Percentiles rank a stretch among this genome's conserved stretches.
phyloP scores from a whole-genome alignment of 2,113 vertebrate species.

The Hyperopisus bebe region DNA sequence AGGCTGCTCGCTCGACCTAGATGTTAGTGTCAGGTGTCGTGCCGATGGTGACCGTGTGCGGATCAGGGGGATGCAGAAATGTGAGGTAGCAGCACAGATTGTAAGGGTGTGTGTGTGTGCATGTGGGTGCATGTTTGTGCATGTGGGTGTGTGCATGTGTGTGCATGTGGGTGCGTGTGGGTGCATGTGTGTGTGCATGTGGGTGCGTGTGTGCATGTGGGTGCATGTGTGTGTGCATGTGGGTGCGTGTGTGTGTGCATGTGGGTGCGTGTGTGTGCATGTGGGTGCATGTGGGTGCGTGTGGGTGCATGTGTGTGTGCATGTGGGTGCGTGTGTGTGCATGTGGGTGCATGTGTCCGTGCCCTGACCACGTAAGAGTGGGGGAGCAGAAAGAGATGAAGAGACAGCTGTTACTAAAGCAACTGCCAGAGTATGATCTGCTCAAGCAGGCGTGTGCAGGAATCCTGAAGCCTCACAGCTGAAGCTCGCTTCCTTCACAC shows the following conservation, averaged over 20 bases:
- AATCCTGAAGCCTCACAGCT: slow-evolving; percentile 57
- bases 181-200: too few relatives aligned
- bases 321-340: too few relatives aligned
- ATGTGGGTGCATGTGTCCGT: neutral
- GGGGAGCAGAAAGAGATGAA: slow-evolving; percentile 19
- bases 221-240: too few relatives aligned
- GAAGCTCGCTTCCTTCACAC: slow-evolving; percentile 38
- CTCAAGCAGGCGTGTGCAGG: slow-evolving; percentile 60
- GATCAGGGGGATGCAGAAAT: neutral
- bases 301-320: neutral
- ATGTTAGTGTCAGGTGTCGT: neutral
- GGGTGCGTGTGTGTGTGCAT: neutral
- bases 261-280: too few relatives aligned
- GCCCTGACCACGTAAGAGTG: neutral
- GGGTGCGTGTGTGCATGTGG: too few relatives aligned
- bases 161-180: too few relatives aligned
- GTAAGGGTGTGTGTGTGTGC: neutral
- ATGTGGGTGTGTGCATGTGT: neutral
- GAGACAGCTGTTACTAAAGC: slow-evolving; percentile 51
- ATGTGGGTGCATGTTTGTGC: neutral
- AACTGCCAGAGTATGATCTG: slow-evolving; percentile 55
- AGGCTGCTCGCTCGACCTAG: too few relatives aligned
- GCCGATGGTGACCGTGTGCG: neutral
- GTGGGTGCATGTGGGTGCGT: neutral
- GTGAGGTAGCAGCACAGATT: neutral